Percentiles rank a stretch among this genome's conserved stretches.
These are phyloP conservation scores for Acromyrmex charruanus DNA, from an alignment of 1,140 invertebrate genomes.

Conservation along the genomic window DNA sequence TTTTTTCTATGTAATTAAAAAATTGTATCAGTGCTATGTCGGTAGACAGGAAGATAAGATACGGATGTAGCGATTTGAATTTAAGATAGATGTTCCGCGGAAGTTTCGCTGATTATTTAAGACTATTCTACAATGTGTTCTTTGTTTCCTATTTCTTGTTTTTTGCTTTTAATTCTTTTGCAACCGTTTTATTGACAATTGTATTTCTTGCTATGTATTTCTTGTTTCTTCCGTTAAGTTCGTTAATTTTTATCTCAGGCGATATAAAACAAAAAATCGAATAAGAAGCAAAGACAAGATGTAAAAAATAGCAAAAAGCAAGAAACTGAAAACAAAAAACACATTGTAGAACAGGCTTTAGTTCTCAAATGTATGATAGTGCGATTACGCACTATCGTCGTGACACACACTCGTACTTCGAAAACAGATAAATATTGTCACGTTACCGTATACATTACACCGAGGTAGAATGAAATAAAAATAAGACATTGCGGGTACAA, in stretches of 20 bases:
- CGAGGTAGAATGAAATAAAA: not conserved
- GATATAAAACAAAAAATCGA: no score
- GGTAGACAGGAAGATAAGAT: slow-evolving; percentile 14
- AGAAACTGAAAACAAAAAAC: no score
- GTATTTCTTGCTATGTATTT: no score
- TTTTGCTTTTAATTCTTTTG: no score
- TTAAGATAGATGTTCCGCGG: not conserved
- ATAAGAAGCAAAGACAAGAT: no score
- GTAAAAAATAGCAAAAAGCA: no score
- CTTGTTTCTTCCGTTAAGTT: no score
- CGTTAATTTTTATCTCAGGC: no score
- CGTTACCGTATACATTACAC: not conserved
- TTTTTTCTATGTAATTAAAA: not conserved
- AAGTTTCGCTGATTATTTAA: slow-evolving; percentile 1
- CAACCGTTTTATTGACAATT: no score
- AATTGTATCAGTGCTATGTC: not conserved
- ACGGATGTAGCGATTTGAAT: not conserved
- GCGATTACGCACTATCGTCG: not conserved
- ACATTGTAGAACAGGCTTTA: no score
- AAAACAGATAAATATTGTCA: slow-evolving; percentile 39
- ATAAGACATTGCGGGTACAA: slow-evolving; percentile 22
- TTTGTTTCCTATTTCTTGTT: no score
- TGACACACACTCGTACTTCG: not conserved
- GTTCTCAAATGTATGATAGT: not conserved
- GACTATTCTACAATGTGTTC: no score